Evolutionary conservation across 2,888 invertebrate genomes (phyloP), one percentile per base, ranked within the genome.

Genomic region (Fissipunctia ypsillon): DNA sequence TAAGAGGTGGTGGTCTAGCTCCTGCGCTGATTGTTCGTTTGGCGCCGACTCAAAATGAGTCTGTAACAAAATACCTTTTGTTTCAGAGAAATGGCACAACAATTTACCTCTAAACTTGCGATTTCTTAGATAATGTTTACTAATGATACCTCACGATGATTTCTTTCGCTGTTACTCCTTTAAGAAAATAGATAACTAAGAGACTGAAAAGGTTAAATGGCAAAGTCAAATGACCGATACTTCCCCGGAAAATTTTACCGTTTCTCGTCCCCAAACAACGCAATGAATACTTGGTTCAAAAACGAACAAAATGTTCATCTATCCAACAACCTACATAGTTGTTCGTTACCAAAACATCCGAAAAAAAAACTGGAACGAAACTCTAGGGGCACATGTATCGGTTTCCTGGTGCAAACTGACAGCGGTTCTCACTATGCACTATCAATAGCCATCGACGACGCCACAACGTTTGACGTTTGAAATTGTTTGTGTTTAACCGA

Each of bases 281-380:
- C 25, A 52, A 6, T 25, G 14, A 2, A 52, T n/a, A 52, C 14
- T 52, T 52, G 25, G 14, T 56, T 56, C 9, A 19, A 54, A 28
- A 56, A 56, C 3, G 3, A 56, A 19, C 16, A 28, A 54, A 28
- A 54, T 52, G 25, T 25, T n/a, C n/a, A 41, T 41, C 64, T 54
- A 43, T 38, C 41, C 1, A 61, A 48, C 31, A 43, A 54, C 41
- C n/a, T 38, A 56, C 14, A 25, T 25, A 38, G 28, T 61, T 45
- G 31, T 60, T 50, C 7, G 28, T 2, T 28, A 25, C 41, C 19
- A 73, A 60, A 35, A 77, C n/a, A 56, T n/a, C 41, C 14, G 28
- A 75, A 80, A 77, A 75, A 80, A 77, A 50, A 80, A 80, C 16
- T 57, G 41, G 2, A 28, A 22, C 35, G 14, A 56, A 73, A 25